Conservation (phyloP, 2,888 invertebrate genomes). For the Anticlea derivata region DNA sequence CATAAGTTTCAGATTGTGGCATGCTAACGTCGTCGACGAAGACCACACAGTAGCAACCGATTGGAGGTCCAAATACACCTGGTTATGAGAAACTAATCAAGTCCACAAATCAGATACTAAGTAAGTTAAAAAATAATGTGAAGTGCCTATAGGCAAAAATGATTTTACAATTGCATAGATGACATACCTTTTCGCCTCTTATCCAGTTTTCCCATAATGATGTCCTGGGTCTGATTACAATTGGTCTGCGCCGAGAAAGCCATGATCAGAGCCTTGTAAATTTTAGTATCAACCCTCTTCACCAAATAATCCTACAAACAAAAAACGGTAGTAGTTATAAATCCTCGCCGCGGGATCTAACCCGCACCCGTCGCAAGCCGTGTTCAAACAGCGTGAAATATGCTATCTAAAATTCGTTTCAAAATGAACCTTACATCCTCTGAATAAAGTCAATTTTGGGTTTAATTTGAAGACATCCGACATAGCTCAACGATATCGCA, state of each 20-base stretch:
- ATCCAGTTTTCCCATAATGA: slow-evolving; percentile 96
- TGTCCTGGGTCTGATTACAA: slow-evolving; percentile 96
- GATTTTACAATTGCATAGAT: slow-evolving; percentile 31
- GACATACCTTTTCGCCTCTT: slow-evolving; percentile 91
- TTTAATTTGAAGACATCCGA: too few species aligned
- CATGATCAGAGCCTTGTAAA: slow-evolving; percentile 93
- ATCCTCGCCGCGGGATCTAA: too few species aligned
- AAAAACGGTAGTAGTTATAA: slow-evolving; percentile 13
- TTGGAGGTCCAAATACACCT: slow-evolving; percentile 96
- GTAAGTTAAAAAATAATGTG: too few species aligned
- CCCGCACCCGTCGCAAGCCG: too few species aligned
- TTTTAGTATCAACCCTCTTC: slow-evolving; percentile 89
- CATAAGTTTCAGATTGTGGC: slow-evolving; percentile 95
- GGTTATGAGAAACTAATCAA: not conserved
- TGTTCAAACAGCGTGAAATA: too few species aligned
- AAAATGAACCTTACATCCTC: too few species aligned
- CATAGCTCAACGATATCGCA: too few species aligned
- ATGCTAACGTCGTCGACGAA: slow-evolving; percentile 99
- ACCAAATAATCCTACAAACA: slow-evolving; percentile 88
- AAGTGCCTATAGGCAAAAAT: too few species aligned
- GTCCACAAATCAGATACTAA: too few species aligned
- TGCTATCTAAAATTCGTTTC: too few species aligned
- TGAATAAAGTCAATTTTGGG: too few species aligned
- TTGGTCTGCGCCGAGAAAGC: slow-evolving; percentile 97
- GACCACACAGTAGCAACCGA: slow-evolving; percentile 94